A percentile compares a stretch with the other conserved stretches of the same genome.
Conservation (phyloP, 2,888 invertebrate species). For the Parnassius glacialis region DNA sequence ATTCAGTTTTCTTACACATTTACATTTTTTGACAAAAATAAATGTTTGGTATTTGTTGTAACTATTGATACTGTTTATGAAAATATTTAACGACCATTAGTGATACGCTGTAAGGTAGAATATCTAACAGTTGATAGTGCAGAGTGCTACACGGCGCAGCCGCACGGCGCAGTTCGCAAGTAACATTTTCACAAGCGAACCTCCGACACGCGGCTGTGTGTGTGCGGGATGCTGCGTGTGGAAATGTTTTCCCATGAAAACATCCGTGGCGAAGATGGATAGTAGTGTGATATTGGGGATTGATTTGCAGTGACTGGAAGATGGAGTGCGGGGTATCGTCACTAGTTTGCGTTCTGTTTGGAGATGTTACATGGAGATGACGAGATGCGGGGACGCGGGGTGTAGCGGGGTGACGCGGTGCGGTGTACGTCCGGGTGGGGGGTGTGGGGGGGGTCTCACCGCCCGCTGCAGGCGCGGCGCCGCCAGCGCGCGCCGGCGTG, state of each 20-base stretch:
- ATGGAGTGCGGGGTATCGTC: background rate
- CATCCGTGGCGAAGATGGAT: background rate
- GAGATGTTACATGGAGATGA: background rate
- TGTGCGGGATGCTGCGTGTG: background rate
- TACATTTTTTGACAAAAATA: too few relatives aligned
- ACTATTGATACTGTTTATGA: too few relatives aligned
- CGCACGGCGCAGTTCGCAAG: background rate
- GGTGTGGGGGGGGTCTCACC: slow-evolving; percentile 32
- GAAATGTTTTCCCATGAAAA: too few relatives aligned
- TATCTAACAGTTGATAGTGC: background rate
- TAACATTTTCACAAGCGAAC: background rate
- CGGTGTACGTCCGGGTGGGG: slow-evolving; percentile 10
- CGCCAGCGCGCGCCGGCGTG: slow-evolving; percentile 45
- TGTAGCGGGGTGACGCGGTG: background rate
- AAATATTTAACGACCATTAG: too few relatives aligned
- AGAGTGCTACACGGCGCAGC: too few relatives aligned
- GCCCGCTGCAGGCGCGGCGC: slow-evolving; percentile 36
- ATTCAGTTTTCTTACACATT: too few relatives aligned
- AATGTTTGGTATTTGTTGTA: too few relatives aligned
- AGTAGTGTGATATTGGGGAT: too few relatives aligned
- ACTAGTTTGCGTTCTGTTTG: background rate
- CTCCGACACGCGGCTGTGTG: background rate
- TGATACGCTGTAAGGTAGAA: too few relatives aligned
- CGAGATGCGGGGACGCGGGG: background rate
- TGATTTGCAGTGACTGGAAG: background rate